Conservation (phyloP, 2,797 vertebrate species). For the Adrianichthys oophorus region DNA sequence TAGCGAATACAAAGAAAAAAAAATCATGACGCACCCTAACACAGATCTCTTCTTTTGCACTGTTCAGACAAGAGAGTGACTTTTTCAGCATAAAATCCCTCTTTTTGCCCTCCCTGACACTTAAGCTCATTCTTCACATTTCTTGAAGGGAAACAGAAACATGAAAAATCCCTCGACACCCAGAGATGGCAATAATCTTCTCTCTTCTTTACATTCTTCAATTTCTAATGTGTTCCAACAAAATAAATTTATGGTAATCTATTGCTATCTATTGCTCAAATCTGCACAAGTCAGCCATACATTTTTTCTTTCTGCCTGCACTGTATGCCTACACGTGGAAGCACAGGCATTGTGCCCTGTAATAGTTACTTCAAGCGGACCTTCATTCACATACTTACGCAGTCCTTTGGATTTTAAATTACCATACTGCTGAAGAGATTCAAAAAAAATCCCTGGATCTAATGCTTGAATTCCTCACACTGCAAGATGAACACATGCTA, state of each 20-base stretch:
- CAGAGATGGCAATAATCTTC: slow-evolving; percentile 69
- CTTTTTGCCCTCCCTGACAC: slow-evolving; percentile 40
- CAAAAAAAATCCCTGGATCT: slow-evolving; percentile 38
- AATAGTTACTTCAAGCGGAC: slow-evolving; percentile 61
- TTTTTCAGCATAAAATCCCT: slow-evolving; percentile 35
- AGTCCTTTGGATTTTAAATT: slow-evolving; percentile 49
- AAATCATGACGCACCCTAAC: slow-evolving; percentile 7
- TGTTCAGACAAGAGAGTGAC: slow-evolving; percentile 20
- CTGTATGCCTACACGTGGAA: slow-evolving; percentile 34
- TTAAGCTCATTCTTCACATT: slow-evolving; percentile 43
- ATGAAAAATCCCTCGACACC: slow-evolving; percentile 63
- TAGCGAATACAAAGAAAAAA: not conserved
- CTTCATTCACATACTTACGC: slow-evolving; percentile 43
- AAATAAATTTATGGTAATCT: slow-evolving; percentile 76
- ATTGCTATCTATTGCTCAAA: slow-evolving; percentile 68
- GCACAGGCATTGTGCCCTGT: slow-evolving; percentile 51
- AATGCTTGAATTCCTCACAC: slow-evolving; percentile 27
- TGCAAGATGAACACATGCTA: slow-evolving; percentile 50
- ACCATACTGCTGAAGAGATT: slow-evolving; percentile 51
- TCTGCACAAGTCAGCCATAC: slow-evolving; percentile 69
- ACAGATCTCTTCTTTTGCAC: slow-evolving; percentile 23
- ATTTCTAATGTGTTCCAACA: slow-evolving; percentile 60
- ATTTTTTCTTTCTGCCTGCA: slow-evolving; percentile 49
- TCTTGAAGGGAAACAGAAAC: slow-evolving; percentile 49
- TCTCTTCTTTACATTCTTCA: slow-evolving; percentile 63